Evolutionary conservation across 2,797 vertebrate species (phyloP).

Genomic region (Neoniphon sammara): DNA sequence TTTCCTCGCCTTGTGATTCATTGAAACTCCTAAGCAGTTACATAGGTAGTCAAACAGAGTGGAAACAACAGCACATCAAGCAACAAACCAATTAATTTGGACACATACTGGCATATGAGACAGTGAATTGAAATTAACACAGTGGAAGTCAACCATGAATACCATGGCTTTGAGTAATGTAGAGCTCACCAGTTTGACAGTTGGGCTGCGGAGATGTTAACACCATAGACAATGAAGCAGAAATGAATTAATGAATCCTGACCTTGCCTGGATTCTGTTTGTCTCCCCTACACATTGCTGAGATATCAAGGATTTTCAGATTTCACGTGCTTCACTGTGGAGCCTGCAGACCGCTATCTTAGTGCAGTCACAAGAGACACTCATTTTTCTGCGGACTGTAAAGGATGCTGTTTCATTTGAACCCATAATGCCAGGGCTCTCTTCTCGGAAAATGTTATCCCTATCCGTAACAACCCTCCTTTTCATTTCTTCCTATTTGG

Average conservation of each 20-base stretch:
- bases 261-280: slow-evolving; percentile 45
- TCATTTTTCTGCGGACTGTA: slow-evolving; percentile 13
- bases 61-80: slow-evolving; percentile 42
- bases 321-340: neutral
- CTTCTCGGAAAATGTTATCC: slow-evolving; percentile 43
- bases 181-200: slow-evolving; percentile 20
- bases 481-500: slow-evolving; percentile 57
- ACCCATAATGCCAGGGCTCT: slow-evolving; percentile 39
- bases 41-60: slow-evolving; percentile 60
- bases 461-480: slow-evolving; percentile 45
- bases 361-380: neutral
- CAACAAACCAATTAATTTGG: slow-evolving; percentile 73
- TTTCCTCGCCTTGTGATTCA: slow-evolving; percentile 56
- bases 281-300: slow-evolving; percentile 21
- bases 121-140: slow-evolving; percentile 49
- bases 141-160: slow-evolving; percentile 50
- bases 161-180: neutral
- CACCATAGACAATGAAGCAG: slow-evolving; percentile 6
- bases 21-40: slow-evolving; percentile 54
- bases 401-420: slow-evolving; percentile 53
- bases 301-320: slow-evolving; percentile 1
- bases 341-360: neutral
- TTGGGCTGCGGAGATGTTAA: slow-evolving; percentile 27
- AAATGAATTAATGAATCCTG: slow-evolving; percentile 47
- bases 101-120: slow-evolving; percentile 68